phyloP scores from a whole-genome alignment of 2,797 vertebrate genomes.

The Clarias pachynema region DNA sequence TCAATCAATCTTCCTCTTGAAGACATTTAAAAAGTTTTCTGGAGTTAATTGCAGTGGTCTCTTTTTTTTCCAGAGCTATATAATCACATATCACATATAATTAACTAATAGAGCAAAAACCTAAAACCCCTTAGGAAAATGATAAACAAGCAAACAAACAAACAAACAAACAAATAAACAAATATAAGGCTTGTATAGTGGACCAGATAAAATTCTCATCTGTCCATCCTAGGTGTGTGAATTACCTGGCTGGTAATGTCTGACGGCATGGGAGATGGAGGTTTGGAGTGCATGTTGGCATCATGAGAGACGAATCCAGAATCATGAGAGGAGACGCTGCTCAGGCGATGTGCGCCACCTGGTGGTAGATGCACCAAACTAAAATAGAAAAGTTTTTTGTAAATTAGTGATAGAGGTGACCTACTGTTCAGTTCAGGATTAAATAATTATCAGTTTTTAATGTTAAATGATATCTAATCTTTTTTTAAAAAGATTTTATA shows the following conservation, averaged over 20 bases:
- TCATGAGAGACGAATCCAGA: conserved; percentile 98
- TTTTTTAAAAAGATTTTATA: neutral
- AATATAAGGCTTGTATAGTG: neutral
- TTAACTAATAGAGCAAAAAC: neutral
- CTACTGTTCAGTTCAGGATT: neutral
- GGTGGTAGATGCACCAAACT: conserved; percentile 90
- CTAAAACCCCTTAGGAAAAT: too few relatives aligned
- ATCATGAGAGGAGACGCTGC: conserved; percentile 97
- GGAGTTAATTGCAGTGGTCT: too few relatives aligned
- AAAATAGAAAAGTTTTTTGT: conserved; percentile 68
- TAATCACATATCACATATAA: too few relatives aligned
- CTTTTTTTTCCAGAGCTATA: too few relatives aligned
- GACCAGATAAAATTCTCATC: neutral
- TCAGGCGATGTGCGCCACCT: conserved; percentile 87
- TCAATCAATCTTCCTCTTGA: too few relatives aligned
- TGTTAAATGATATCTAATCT: neutral
- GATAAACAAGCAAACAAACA: too few relatives aligned
- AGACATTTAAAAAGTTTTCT: too few relatives aligned
- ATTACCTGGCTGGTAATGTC: conserved; percentile 85
- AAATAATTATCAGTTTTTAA: neutral
- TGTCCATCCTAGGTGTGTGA: neutral
- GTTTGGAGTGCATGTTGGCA: conserved; percentile 90
- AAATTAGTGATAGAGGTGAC: conserved; percentile 27
- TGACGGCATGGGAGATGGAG: conserved; percentile 95
- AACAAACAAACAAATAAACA: too few relatives aligned